phyloP scores from a whole-genome alignment of 2,888 invertebrate species.

The Spilarctia lutea region DNA sequence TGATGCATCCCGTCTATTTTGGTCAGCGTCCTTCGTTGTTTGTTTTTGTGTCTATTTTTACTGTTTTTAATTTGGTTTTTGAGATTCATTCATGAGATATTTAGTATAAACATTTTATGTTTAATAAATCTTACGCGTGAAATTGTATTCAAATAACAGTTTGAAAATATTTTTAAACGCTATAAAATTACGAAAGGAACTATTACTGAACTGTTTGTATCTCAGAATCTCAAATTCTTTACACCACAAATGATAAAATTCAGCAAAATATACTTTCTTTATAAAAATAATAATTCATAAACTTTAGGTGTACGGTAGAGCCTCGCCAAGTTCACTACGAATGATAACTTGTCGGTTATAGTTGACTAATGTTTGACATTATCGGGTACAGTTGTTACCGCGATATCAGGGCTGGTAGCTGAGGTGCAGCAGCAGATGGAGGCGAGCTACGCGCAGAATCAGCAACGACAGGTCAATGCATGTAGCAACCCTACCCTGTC shows the following conservation, averaged over 20 bases:
- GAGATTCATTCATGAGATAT: conserved; percentile 40
- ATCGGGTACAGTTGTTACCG: conserved; percentile 89
- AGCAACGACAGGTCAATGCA: conserved; percentile 85
- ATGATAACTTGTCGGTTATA: conserved; percentile 18
- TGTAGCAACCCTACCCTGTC: conserved; percentile 54
- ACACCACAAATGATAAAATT: neutral
- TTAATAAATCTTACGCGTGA: conserved; percentile 11
- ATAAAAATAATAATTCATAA: neutral
- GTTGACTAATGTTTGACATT: conserved; percentile 57
- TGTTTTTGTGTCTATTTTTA: conserved; percentile 74
- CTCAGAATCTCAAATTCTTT: neutral
- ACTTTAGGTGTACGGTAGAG: conserved; percentile 2
- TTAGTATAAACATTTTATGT: conserved; percentile 18
- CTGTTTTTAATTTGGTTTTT: conserved; percentile 53
- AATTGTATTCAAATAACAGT: neutral
- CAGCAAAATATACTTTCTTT: neutral
- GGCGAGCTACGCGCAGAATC: conserved; percentile 82
- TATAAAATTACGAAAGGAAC: neutral
- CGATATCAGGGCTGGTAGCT: conserved; percentile 92
- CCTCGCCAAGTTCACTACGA: conserved; percentile 8
- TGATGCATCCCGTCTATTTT: conserved; percentile 78
- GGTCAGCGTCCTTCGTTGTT: conserved; percentile 74
- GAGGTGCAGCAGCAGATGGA: conserved; percentile 92
- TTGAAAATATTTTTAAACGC: neutral
- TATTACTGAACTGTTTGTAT: neutral